phyloP scores from a whole-genome alignment of 2,888 invertebrate genomes.

The Bruchidius siliquastri region DNA sequence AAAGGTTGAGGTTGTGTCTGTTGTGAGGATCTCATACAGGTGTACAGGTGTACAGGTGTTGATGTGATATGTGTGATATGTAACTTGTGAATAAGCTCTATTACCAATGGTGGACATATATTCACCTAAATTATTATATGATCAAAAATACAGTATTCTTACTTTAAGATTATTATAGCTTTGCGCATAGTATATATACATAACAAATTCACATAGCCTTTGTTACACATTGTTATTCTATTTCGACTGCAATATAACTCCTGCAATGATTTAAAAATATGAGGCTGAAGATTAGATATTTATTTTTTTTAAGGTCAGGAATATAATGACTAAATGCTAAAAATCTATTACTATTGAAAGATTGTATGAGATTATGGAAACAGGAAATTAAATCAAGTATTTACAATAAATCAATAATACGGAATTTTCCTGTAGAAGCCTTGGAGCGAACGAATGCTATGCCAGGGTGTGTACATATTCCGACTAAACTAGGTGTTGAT shows the following conservation, averaged over 20 bases:
- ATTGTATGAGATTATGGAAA: background rate
- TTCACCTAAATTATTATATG: too few relatives aligned
- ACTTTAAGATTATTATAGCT: too few relatives aligned
- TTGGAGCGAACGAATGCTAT: background rate
- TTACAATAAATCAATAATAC: background rate
- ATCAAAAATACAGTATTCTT: too few relatives aligned
- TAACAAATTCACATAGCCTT: too few relatives aligned
- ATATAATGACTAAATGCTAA: background rate
- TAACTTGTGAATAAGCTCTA: too few relatives aligned
- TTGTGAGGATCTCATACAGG: too few relatives aligned
- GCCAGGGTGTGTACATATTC: background rate
- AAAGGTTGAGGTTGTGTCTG: too few relatives aligned
- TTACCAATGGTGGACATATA: too few relatives aligned
- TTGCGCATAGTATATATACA: too few relatives aligned
- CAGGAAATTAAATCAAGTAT: background rate
- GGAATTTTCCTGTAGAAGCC: background rate
- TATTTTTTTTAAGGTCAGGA: background rate
- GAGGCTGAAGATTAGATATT: background rate
- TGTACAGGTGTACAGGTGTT: too few relatives aligned
- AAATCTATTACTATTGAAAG: background rate
- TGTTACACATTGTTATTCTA: background rate
- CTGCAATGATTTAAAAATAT: too few relatives aligned
- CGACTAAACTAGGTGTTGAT: background rate
- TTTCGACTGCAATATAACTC: background rate
- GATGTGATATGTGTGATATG: too few relatives aligned